Base-by-base conservation (phyloP, 30 jellyfish, hydroid and myxozoan species). In the Chrysaora quinquecirrha region DNA sequence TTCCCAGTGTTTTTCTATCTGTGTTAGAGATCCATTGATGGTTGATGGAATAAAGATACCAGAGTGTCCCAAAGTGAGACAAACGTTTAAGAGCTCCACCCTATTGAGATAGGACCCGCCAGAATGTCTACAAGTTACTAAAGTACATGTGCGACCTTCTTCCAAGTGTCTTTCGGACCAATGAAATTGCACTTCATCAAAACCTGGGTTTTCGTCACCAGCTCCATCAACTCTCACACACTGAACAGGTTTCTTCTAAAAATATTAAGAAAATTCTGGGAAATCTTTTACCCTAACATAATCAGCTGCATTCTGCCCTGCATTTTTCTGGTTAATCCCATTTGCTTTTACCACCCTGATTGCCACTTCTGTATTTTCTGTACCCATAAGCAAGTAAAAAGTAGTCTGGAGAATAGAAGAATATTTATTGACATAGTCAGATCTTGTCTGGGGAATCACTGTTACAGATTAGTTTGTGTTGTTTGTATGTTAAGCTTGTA, bases 381-480 rank as follows among this genome's bases (percentile, higher is more conserved):
- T 58, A 6, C 24, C 24, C 28, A 6, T 20, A 6, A 58, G 24
- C 24, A 58, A 25, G 72, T 58, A 58, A 9, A 22, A 58, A 4
- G 72, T 12, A 10, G 56, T 31, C 56, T 65, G 78, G 16, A 65
- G 49, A 65, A 20, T 58, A 4, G 72, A 58, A 25, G 72, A 11
- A 20, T 58, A 58, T 22, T 58, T 58, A 25, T 58, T 58, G 31
- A 58, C 72, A 58, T 58, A 58, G 32, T 58, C 72, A 9, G 72
- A 4, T 22, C 72, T 58, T 58, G 72, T 58, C n/a, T n/a, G n/a
- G n/a, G n/a, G n/a, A n/a, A n/a, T n/a, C n/a, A n/a, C n/a, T n/a
- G n/a, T n/a, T n/a, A n/a, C n/a, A n/a, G n/a, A n/a, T n/a, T n/a
- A n/a, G n/a, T n/a, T n/a, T n/a, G n/a, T n/a, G n/a, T n/a, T n/a